Base-by-base conservation (phyloP, 2,797 vertebrate species). In the Gymnoscopelus microlampas region DNA sequence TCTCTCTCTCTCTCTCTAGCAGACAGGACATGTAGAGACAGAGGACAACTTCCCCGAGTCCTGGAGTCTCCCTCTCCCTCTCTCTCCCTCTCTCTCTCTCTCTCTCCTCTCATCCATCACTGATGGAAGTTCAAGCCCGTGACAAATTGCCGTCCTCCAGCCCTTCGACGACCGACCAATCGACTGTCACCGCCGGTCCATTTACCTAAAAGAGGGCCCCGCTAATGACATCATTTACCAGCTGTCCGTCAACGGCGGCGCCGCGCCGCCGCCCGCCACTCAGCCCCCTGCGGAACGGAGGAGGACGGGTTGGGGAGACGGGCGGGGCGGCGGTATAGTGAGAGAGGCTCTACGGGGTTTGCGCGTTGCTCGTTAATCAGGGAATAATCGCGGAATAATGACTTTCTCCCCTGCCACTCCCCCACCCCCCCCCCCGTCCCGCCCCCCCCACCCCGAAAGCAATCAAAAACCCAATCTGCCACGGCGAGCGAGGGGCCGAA, bases 191-290 rank as follows among this genome's bases (percentile, higher is more conserved):
- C 1, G 2, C 73, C 19, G 80, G 79, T 85, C 72, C 70, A 74
- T 83, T 88, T 86, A 84, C 73, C 82, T 81, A 78, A 83, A 71
- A 80, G 71, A 54, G 80, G 39, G 19, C 19, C 19, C 7, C 64
- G 73, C 77, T 85, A 88, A 88, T 81, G 81, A 84, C 77, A 88
- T 89, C 59, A 82, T 86, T 88, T 87, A 87, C 66, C 75, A 80
- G 74, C 80, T 81, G 85, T 79, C 90, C 76, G 62, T 90, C 85
- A 90, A 65, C 71, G 3, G 67, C 66, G 74, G 67, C 66, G 74
- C 50, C 71, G 68, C 47, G 80, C 5, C 29, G 78, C 81, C 80
- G 70, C 79, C 78, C 68, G 58, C 24, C 53, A 58, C 62, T 35
- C 51, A 54, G 23, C 24, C 13, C 1, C 5, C 29, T 0, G 3